Evolutionary conservation across 2,888 invertebrate species (phyloP).

Genomic region (Allacma fusca): DNA sequence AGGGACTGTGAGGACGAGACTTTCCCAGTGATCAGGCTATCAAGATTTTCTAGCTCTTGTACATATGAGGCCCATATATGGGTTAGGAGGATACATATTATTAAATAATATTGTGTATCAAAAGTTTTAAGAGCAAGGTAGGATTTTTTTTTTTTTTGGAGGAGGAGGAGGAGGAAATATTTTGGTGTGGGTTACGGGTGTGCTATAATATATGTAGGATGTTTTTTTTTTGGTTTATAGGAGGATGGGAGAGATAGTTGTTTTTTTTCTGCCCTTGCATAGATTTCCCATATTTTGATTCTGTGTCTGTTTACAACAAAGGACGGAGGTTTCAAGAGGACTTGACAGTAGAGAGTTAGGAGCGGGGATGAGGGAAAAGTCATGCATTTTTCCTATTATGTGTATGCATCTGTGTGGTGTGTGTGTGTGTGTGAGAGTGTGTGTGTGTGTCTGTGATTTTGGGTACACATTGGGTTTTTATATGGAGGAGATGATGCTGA

Average conservation of each 20-base stretch:
- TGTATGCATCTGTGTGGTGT: not conserved
- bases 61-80: too few species aligned
- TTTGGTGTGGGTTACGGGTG: too few species aligned
- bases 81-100: too few species aligned
- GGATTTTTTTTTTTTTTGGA: too few species aligned
- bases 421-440: not conserved
- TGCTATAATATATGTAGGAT: too few species aligned
- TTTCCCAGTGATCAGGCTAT: too few species aligned
- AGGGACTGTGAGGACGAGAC: too few species aligned
- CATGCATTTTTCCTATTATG: not conserved
- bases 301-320: conserved; percentile 20
- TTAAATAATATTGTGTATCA: too few species aligned
- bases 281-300: conserved; percentile 21
- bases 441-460: not conserved
- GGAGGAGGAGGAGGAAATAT: too few species aligned
- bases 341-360: conserved; percentile 7
- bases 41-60: too few species aligned
- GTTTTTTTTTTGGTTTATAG: not conserved
- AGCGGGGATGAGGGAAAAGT: not conserved
- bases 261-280: conserved; percentile 13
- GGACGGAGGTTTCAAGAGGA: conserved; percentile 7
- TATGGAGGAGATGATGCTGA: conserved; percentile 33
- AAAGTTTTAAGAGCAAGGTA: too few species aligned
- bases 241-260: not conserved
- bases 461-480: not conserved